Base-by-base conservation (phyloP, 2,113 vertebrate species). In the Atlantisia rogersi region DNA sequence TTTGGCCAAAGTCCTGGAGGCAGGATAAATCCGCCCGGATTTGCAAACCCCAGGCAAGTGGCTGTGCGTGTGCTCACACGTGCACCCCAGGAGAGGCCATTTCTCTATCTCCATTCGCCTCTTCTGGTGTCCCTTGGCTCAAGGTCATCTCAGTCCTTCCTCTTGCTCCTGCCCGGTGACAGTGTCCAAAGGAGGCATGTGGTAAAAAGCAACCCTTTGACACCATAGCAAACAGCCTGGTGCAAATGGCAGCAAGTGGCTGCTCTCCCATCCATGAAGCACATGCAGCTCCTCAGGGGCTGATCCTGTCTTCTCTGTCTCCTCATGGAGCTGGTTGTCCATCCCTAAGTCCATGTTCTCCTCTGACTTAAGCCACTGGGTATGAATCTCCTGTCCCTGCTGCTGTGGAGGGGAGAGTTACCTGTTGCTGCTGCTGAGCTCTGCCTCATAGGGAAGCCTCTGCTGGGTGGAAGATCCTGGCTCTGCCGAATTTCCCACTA, bases 1-100 rank as follows among this genome's bases (percentile, higher is more conserved):
- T 86, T 96, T 97, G 94, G 96, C 84, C 74, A 53, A 64, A 87
- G 69, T 92, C 74, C 95, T 94, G 74, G n/a, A 91, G 62, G 80
- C 69, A 71, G 83, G 69, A 93, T 92, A 92, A 96, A 86, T 92
- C 71, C 29, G 17, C 56, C 56, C 94, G 76, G 76, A 92, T 96
- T 95, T 79, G 53, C 48, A 92, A 95, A 80, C 62, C 75, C 68
- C 60, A 48, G 84, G 86, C 74, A 68, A 95, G 58, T 32, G 62
- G 40, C 80, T 71, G 37, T 29, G 52, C 19, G 5, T 94, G 84
- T 87, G 84, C 69, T 79, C 74, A 75, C 81, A 87, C 93, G 95
- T 16, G 20, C 65, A 59, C 46, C 50, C 65, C n/a, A 70, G 62
- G 91, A 95, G 74, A 59, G 62, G 62, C 77, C 44, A 1, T 76